Base-by-base conservation (phyloP, 2,888 invertebrate genomes). In the Amphimallon solstitiale region DNA sequence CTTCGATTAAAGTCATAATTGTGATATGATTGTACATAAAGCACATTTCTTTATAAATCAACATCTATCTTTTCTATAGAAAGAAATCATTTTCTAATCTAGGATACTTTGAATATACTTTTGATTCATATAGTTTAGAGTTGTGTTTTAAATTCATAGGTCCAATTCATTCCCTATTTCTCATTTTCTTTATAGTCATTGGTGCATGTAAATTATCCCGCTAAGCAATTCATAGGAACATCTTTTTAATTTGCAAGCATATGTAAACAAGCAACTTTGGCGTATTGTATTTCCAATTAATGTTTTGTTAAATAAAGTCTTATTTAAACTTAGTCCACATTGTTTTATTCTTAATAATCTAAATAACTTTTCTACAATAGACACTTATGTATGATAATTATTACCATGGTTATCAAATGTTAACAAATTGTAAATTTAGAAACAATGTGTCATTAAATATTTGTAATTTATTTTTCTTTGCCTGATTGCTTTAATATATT, bases 21-120 rank as follows among this genome's bases (percentile, higher is more conserved):
- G 56, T 59, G 56, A 59, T 43, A 59, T 29, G 43, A 45, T 59
- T 59, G 56, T 59, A 59, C 56, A 56, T 43, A 56, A 56, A 43
- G 56, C 56, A 43, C 43, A 15, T 56, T 56, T 56, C 56, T 56
- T 43, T 12, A 21, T 15, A 56, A 56, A 56, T 43, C 56, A 43
- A 56, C 56, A 56, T 23, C 43, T 56, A 56, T 56, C 40, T 43
- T 56, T 56, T 56, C 56, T 56, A 56, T 56, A 23, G 9, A 56
- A 23, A 14, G 15, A 56, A 23, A 56, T 56, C 38, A 43, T 43
- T 43, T 29, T 43, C 56, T 56, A 56, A 56, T 56, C 56, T 56
- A 56, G 56, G 56, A 56, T 56, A 56, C 56, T 56, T 56, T 14
- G 56, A 56, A 56, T 56, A 56, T 43, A 10, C 40, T 43, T 43